These are phyloP conservation scores for Chanos chanos DNA, from an alignment of 2,797 vertebrate genomes.

Conservation along the genomic window DNA sequence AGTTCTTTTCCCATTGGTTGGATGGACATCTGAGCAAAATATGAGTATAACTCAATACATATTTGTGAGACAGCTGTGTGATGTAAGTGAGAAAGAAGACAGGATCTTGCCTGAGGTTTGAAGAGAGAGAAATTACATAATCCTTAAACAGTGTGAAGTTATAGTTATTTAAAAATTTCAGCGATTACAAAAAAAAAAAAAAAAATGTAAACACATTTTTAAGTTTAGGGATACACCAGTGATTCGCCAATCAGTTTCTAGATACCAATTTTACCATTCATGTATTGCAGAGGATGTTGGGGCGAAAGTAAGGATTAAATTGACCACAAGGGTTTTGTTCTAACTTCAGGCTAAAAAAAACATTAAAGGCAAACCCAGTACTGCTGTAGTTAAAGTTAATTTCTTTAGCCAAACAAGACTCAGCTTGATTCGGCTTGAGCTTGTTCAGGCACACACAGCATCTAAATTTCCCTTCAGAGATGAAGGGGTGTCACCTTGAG, in stretches of 20 bases:
- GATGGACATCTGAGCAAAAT: slow-evolving; percentile 47
- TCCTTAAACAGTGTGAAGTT: too few relatives aligned
- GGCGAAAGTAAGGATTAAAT: neutral
- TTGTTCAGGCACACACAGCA: slow-evolving; percentile 34
- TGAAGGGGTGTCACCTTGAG: slow-evolving; percentile 6
- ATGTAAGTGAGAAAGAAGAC: slow-evolving; percentile 12
- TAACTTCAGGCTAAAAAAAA: neutral
- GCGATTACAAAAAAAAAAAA: too few relatives aligned
- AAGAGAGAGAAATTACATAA: neutral
- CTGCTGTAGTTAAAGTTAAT: neutral
- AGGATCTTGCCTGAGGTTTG: slow-evolving; percentile 8
- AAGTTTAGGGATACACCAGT: too few relatives aligned
- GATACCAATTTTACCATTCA: too few relatives aligned
- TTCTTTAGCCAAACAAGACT: slow-evolving; percentile 30
- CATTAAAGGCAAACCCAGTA: neutral
- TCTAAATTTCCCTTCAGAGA: slow-evolving; percentile 29
- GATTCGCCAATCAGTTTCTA: too few relatives aligned
- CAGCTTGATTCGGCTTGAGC: slow-evolving; percentile 30
- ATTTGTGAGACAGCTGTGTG: neutral
- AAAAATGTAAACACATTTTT: too few relatives aligned
- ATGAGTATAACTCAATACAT: too few relatives aligned
- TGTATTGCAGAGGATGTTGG: neutral
- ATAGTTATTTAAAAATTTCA: too few relatives aligned
- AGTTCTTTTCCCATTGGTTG: slow-evolving; percentile 36
- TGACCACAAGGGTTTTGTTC: neutral